phyloP scores from a whole-genome alignment of 1,140 invertebrate genomes.

The Papilio polyxenes region DNA sequence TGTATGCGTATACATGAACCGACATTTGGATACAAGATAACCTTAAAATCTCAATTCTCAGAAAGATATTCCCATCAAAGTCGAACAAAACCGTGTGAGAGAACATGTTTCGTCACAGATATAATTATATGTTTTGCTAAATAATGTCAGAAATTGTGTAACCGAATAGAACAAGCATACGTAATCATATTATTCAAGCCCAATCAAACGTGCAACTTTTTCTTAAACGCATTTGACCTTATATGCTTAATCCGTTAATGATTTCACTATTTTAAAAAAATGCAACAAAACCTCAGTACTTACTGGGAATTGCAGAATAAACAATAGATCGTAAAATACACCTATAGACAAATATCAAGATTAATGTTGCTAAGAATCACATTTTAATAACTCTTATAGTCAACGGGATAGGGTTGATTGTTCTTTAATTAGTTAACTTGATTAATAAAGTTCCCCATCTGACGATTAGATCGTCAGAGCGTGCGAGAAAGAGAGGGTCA shows the following conservation, averaged over 20 bases:
- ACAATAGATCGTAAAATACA: slow-evolving; percentile 67
- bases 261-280: slow-evolving; percentile 14
- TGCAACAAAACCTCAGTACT: slow-evolving; percentile 27
- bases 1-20: neutral
- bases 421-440: slow-evolving; percentile 34
- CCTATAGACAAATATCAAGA: slow-evolving; percentile 65
- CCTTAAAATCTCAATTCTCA: slow-evolving; percentile 38
- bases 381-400: slow-evolving; percentile 37
- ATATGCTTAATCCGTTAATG: slow-evolving; percentile 48
- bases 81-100: slow-evolving; percentile 32
- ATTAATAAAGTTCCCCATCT: slow-evolving; percentile 45
- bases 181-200: slow-evolving; percentile 41
- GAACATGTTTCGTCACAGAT: slow-evolving; percentile 33
- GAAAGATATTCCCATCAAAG: slow-evolving; percentile 36
- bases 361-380: slow-evolving; percentile 61
- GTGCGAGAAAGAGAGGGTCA: slow-evolving; percentile 59
- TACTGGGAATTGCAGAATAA: slow-evolving; percentile 45
- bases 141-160: slow-evolving; percentile 32
- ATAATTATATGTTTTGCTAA: slow-evolving; percentile 37
- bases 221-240: slow-evolving; percentile 48
- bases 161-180: slow-evolving; percentile 15
- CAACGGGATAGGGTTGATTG: slow-evolving; percentile 32
- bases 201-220: slow-evolving; percentile 41
- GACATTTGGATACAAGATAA: slow-evolving; percentile 31
- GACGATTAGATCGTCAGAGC: slow-evolving; percentile 50